Percentiles rank a stretch among this genome's conserved stretches.
phyloP scores from a whole-genome alignment of 2,797 vertebrate species.

The Dendrocincla fuliginosa region DNA sequence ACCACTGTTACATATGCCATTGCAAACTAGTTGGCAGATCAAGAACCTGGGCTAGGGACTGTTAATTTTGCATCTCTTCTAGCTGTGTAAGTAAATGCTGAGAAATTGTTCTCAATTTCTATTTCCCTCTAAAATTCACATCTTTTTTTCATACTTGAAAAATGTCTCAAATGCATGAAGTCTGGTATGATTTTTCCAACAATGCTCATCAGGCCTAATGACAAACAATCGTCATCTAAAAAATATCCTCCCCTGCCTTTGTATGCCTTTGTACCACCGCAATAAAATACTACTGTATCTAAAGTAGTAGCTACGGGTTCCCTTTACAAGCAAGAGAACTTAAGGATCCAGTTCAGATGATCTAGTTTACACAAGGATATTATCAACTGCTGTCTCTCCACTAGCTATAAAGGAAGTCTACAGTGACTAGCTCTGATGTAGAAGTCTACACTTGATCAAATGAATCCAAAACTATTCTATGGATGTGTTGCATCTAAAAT shows the following conservation, averaged over 20 bases:
- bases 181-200: background rate
- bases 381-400: background rate
- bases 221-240: background rate
- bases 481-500: background rate
- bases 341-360: background rate
- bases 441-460: background rate
- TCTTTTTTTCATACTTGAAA: background rate
- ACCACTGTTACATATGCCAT: background rate
- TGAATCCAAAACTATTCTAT: background rate
- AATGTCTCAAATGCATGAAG: background rate
- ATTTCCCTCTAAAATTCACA: background rate
- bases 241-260: background rate
- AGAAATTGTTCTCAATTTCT: background rate
- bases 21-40: background rate
- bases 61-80: background rate
- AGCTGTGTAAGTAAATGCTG: background rate
- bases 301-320: background rate
- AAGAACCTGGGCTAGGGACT: background rate
- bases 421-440: background rate
- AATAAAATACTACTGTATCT: background rate
- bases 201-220: background rate
- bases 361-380: background rate
- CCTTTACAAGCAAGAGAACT: background rate
- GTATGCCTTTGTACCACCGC: background rate
- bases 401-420: background rate